phyloP scores from a whole-genome alignment of 2,888 invertebrate species.

The Orchestes rusci region DNA sequence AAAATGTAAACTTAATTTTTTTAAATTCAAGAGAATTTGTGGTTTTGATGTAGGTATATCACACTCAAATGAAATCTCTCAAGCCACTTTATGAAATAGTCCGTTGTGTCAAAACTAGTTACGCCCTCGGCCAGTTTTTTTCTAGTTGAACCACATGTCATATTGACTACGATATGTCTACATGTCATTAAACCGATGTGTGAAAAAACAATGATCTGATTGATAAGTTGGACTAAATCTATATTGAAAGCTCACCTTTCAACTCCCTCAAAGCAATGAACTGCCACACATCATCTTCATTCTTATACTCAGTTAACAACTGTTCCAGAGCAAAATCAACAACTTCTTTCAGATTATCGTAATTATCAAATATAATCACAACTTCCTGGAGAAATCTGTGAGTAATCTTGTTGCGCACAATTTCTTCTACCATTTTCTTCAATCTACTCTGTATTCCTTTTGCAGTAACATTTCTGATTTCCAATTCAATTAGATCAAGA shows the following conservation, averaged over 20 bases:
- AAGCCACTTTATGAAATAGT: too few species aligned
- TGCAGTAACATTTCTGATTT: constrained; percentile 5
- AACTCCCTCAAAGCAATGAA: constrained; percentile 16
- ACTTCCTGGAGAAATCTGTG: constrained; percentile 13
- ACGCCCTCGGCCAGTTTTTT: too few species aligned
- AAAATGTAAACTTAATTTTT: too few species aligned
- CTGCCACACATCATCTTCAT: constrained; percentile 18
- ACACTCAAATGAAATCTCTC: too few species aligned
- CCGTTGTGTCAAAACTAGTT: too few species aligned
- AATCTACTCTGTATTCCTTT: constrained; percentile 8
- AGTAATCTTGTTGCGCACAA: constrained; percentile 10
- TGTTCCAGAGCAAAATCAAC: constrained; percentile 11
- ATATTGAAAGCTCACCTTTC: too few species aligned
- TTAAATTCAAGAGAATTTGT: too few species aligned
- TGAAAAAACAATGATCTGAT: constrained; percentile 2
- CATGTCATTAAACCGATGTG: too few species aligned
- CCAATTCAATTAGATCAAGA: constrained; percentile 14
- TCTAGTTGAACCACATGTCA: too few species aligned
- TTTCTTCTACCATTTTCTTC: constrained; percentile 11
- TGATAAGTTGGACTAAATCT: not conserved
- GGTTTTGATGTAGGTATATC: too few species aligned
- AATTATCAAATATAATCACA: constrained; percentile 10
- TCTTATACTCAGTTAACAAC: constrained; percentile 13
- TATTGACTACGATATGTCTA: too few species aligned
- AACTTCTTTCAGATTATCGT: constrained; percentile 2